Evolutionary conservation across 2,797 vertebrate species (phyloP), one percentile per base, ranked within the genome.

Genomic region (Pelochelys cantorii): DNA sequence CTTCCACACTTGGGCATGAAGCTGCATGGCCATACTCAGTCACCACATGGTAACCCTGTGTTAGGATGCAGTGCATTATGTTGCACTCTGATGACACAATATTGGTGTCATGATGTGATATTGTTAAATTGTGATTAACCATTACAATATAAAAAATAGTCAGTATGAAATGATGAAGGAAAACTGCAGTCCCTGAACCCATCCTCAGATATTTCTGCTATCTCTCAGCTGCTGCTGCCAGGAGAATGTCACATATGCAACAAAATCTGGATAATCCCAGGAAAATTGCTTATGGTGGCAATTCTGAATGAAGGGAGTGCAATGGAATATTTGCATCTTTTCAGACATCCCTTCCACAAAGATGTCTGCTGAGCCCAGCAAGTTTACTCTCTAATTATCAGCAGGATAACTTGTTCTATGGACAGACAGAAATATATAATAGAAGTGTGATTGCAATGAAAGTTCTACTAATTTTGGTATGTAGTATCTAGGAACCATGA

Each of bases 211-310:
- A 3, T 4, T 31, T 8, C 31, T 11, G 83, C 34, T 12, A 10
- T 53, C 7, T 2, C 60, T 81, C 23, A 18, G 3, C 29, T 9
- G 2, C 59, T 54, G 6, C 31, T 56, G n/a, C 55, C 29, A 11
- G 2, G 13, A 25, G 8, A 29, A 71, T 34, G 62, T n/a, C 62
- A 68, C 31, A 71, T 8, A 48, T 17, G 1, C 13, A 8, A 29
- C 1, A 2, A 1, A 12, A 42, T 52, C 25, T 18, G 1, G 0
- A 2, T 31, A 22, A 53, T 8, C 25, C 18, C 8, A 2, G 42
- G 4, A 12, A n/a, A 11, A 1, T 0, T 18, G 55, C 34, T 13
- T 48, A 22, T 4, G 37, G 34, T 25, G 37, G 23, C 34, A 42
- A 75, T 75, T 42, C 71, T 25, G 3, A 8, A 27, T 11, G 11